A percentile compares a stretch with the other conserved stretches of the same genome.
phyloP scores from a whole-genome alignment of 2,113 vertebrate genomes.

The Gallinago jamesoni region DNA sequence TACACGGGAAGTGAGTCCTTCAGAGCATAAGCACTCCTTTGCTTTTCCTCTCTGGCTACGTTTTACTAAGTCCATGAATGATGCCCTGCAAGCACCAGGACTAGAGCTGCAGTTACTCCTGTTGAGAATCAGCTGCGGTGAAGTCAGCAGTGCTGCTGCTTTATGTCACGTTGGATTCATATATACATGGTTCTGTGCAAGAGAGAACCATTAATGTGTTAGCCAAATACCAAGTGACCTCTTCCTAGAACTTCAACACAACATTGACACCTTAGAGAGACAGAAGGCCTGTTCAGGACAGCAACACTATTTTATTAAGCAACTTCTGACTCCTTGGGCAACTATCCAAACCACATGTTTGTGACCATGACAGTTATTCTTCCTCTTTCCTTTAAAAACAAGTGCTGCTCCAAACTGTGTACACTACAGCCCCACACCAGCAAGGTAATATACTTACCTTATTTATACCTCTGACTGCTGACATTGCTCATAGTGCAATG shows the following conservation, averaged over 20 bases:
- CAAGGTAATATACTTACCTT: slow-evolving; percentile 5
- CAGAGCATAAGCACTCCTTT: neutral
- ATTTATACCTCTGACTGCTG: slow-evolving; percentile 32
- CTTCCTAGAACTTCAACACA: slow-evolving; percentile 75
- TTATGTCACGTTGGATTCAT: neutral
- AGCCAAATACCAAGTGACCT: slow-evolving; percentile 72
- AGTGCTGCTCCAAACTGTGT: slow-evolving; percentile 54
- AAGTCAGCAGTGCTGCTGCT: neutral
- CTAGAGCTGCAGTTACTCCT: neutral
- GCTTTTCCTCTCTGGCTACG: neutral
- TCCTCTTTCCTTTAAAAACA: slow-evolving; percentile 75
- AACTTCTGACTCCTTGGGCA: slow-evolving; percentile 65
- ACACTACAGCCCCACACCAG: slow-evolving; percentile 47
- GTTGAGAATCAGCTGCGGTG: neutral
- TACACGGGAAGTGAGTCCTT: neutral
- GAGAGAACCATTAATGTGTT: slow-evolving; percentile 55
- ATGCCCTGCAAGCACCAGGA: neutral
- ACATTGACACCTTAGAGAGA: slow-evolving; percentile 48
- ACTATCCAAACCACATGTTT: slow-evolving; percentile 75
- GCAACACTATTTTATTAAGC: slow-evolving; percentile 74
- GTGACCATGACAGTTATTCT: slow-evolving; percentile 77
- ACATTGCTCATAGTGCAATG: slow-evolving; percentile 2
- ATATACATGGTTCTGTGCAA: neutral
- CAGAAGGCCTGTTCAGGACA: slow-evolving; percentile 73
- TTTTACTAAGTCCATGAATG: neutral